These are phyloP conservation scores for Cuniculus paca DNA, from an alignment of 2,797 vertebrate species.

Conservation along the genomic window DNA sequence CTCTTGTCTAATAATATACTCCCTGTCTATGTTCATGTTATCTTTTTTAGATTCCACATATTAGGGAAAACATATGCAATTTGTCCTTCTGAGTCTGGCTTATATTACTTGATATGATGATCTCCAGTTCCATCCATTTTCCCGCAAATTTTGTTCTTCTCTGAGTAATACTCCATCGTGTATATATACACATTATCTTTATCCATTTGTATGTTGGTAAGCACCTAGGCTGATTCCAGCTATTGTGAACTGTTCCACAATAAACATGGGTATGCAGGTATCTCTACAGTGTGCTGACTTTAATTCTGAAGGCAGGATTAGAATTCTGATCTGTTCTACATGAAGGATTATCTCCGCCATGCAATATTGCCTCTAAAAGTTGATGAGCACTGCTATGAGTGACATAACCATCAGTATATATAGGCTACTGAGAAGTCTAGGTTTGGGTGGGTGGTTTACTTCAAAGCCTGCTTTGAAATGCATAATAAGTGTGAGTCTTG, in stretches of 20 bases:
- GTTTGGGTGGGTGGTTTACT: background rate
- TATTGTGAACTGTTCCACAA: background rate
- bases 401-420: slow-evolving; percentile 12
- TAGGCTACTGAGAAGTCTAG: background rate
- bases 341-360: background rate
- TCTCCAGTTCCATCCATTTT: background rate
- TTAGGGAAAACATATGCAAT: background rate
- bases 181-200: background rate
- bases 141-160: background rate
- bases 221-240: background rate
- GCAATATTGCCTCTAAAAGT: slow-evolving; percentile 6
- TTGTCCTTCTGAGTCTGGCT: background rate
- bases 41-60: background rate
- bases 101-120: background rate
- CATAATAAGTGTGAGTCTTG: slow-evolving; percentile 10
- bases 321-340: background rate
- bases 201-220: background rate
- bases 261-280: background rate
- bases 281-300: background rate
- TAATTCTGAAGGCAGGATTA: background rate
- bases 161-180: background rate
- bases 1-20: background rate
- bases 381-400: background rate
- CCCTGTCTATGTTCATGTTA: background rate
- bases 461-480: slow-evolving; percentile 59